Evolutionary conservation across 2,797 vertebrate species (phyloP).

Genomic region (Chloroceryle amazona): DNA sequence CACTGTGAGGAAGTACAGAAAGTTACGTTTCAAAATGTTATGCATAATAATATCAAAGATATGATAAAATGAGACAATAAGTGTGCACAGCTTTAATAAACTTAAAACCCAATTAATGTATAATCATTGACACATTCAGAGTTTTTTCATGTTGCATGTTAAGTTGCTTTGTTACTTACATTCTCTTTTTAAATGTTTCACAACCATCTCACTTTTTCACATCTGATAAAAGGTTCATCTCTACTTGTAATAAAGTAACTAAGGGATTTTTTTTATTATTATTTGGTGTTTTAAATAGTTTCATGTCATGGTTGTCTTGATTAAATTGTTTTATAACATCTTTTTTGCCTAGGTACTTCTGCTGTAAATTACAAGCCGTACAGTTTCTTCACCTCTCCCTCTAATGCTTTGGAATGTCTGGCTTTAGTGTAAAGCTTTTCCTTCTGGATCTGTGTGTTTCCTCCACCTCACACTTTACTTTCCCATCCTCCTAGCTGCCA

Average conservation of each 20-base stretch:
- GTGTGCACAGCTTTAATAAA: conserved; percentile 76
- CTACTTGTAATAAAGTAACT: conserved; percentile 81
- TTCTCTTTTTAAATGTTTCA: conserved; percentile 80
- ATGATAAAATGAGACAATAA: conserved; percentile 77
- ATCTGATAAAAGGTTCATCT: conserved; percentile 76
- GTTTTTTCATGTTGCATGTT: conserved; percentile 67
- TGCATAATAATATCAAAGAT: conserved; percentile 79
- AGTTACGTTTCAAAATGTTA: conserved; percentile 72
- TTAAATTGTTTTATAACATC: conserved; percentile 79
- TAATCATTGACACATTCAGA: conserved; percentile 72
- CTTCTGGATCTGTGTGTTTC: conserved; percentile 67
- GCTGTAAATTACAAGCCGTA: conserved; percentile 78
- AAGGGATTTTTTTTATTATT: conserved; percentile 9
- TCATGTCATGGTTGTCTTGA: conserved; percentile 75
- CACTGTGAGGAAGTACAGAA: conserved; percentile 75
- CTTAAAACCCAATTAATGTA: conserved; percentile 76
- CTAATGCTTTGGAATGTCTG: conserved; percentile 61
- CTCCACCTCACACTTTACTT: conserved; percentile 65
- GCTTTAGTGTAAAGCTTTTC: conserved; percentile 70
- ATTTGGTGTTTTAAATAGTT: conserved; percentile 83
- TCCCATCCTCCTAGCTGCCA: conserved; percentile 72
- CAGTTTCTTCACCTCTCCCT: conserved; percentile 69
- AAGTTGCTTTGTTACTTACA: conserved; percentile 74
- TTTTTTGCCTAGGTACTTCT: conserved; percentile 76
- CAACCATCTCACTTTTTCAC: conserved; percentile 66